Evolutionary conservation across 2,888 invertebrate genomes (phyloP), one percentile per base, ranked within the genome.

Genomic region (Parascotia fuliginaria): DNA sequence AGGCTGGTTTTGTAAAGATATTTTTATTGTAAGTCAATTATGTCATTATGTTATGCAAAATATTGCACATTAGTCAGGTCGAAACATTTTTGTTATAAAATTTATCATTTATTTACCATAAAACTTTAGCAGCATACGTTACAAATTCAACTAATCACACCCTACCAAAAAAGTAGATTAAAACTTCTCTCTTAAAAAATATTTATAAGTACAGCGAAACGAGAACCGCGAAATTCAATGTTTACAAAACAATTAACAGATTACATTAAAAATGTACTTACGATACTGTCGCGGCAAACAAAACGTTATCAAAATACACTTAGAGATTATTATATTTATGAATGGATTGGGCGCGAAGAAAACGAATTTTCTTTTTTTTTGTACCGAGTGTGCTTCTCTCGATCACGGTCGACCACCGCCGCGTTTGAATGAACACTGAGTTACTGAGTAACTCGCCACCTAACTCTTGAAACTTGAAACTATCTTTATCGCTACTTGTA

Each of bases 171-270:
- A 36, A 14, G 5, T 40, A 49, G 31, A 59, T 41, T 27, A 36
- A 39, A 15, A 38, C 5, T 12, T 15, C 28, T 11, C 29, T 15
- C 33, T 39, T 39, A 22, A 33, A 55, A 66, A 60, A 45, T 42
- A 51, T 29, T 31, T 44, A 49, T 31, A 9, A 19, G 32, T 28
- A 36, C 46, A 36, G 19, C 34, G 27, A 50, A 59, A 55, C 45
- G 31, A 43, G 43, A 52, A 46, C 55, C 57, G 55, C 56, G 46
- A 65, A 67, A 56, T 54, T 52, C 32, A 50, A 58, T 70, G 64
- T 68, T 66, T 68, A 70, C 57, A 40, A 50, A 49, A 60, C 56
- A 60, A 66, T 60, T 52, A 63, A 49, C 54, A 24, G 55, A 50
- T 55, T 43, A 53, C 32, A 42, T 51, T 63, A 49, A 60, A 33